Evolutionary conservation across 2,113 vertebrate species (phyloP), one percentile per base, ranked within the genome.

Genomic region (Perca fluviatilis): DNA sequence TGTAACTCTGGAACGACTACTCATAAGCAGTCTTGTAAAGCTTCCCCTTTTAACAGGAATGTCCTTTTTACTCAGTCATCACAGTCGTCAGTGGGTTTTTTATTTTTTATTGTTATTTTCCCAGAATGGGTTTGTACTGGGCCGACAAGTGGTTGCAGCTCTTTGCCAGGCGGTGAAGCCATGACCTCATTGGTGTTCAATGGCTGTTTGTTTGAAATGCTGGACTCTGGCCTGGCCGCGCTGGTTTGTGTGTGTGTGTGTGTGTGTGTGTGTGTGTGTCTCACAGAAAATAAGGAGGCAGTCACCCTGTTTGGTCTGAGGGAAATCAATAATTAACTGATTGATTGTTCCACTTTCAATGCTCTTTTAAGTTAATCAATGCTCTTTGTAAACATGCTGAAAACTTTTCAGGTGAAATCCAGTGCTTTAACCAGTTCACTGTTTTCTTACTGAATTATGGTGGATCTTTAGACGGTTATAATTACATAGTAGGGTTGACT

Each of bases 181-280:
- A 77, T 94, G 93, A 93, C 86, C 88, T 93, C 90, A 91, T 75
- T 91, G 85, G 53, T 84, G 49, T 85, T 93, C 88, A 94, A 92
- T 87, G 89, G 84, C 72, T 93, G 85, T 92, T 95, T 95, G 93
- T 95, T 83, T 84, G 23, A 68, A 74, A 50, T 3, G 78, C 82
- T 93, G 93, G 92, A 95, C 93, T 95, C 84, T 94, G 92, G 82
- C 85, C 90, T 87, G 82, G 30, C 46, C 66, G 66, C 30, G 40
- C 62, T 83, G 49, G 43, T 72, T 47, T 70, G 60, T 83, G 69
- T 72, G 54, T 62, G 51, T 10, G 23, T 73, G 23, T 33, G 10
- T 43, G 43, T 79, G 46, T 57, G 70, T 75, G 60, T 69, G 58
- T 60, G 25, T 36, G 36, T 43, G 25, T 76, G 33, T 71, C 21